Evolutionary conservation across 2,797 vertebrate species (phyloP).

Genomic region (Eutrigla gurnardus): DNA sequence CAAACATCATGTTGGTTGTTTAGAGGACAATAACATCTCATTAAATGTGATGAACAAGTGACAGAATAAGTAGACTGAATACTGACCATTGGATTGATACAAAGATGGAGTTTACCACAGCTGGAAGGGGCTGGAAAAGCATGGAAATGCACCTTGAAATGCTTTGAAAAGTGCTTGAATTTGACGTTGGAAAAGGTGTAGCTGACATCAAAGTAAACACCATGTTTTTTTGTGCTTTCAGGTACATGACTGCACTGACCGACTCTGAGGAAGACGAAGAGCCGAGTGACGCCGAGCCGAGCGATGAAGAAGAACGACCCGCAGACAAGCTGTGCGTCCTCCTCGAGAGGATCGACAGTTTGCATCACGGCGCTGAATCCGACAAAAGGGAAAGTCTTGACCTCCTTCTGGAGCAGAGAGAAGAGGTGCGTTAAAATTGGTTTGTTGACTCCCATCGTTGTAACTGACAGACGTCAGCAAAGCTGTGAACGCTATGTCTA

Average conservation of each 20-base stretch:
- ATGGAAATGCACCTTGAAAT: no score
- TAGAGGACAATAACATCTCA: no score
- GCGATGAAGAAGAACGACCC: constrained; percentile 72
- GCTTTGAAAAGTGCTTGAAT: no score
- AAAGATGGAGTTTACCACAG: no score
- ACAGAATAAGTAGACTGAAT: no score
- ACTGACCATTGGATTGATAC: no score
- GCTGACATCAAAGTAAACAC: constrained; percentile 18
- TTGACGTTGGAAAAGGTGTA: no score
- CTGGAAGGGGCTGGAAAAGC: no score
- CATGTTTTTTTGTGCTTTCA: constrained; percentile 70
- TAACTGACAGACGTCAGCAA: neutral
- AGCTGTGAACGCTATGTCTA: neutral
- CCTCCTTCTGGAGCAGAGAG: constrained; percentile 85
- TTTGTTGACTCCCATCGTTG: neutral
- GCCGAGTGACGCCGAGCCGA: constrained; percentile 54
- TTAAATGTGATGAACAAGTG: no score
- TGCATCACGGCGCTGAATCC: constrained; percentile 84
- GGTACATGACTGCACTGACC: constrained; percentile 94
- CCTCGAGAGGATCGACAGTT: constrained; percentile 85
- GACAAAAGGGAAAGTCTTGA: constrained; percentile 87
- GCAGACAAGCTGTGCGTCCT: constrained; percentile 79
- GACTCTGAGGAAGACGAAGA: constrained; percentile 86
- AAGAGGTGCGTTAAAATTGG: constrained; percentile 82
- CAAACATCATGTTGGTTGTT: no score